These are phyloP conservation scores for Lacerta agilis DNA, from an alignment of 2,797 vertebrate species.

Conservation along the genomic window DNA sequence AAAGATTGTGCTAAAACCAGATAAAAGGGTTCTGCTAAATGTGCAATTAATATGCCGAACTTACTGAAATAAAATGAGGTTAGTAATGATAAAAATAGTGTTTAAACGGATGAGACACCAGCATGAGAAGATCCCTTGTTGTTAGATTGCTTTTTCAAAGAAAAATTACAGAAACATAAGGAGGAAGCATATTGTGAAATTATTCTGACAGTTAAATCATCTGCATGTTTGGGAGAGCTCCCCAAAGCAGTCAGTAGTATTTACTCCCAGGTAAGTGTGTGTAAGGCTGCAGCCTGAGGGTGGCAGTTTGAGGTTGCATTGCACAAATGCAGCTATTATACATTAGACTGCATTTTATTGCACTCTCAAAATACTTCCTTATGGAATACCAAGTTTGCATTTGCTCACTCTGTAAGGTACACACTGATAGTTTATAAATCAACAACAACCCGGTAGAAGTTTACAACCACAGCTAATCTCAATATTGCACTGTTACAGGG, in stretches of 20 bases:
- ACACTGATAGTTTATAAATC: not conserved
- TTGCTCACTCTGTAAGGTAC: not conserved
- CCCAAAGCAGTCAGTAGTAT: not conserved
- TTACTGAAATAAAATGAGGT: not conserved
- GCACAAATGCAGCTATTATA: not conserved
- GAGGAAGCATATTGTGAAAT: not conserved
- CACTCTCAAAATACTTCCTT: not conserved
- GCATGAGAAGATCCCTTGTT: not conserved
- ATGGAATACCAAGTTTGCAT: not conserved
- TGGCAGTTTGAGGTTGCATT: not conserved
- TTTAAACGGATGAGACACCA: not conserved
- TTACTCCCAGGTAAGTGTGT: not conserved
- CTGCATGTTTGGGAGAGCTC: not conserved
- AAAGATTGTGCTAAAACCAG: not conserved
- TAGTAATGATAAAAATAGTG: not conserved
- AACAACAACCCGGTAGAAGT: not conserved
- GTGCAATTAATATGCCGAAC: not conserved
- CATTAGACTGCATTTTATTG: not conserved
- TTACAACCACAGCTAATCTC: not conserved
- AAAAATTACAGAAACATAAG: not conserved
- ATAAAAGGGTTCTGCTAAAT: not conserved
- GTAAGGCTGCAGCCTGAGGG: not conserved
- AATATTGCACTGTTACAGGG: not conserved
- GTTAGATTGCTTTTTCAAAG: not conserved
- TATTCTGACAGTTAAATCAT: not conserved